Base-by-base conservation (phyloP, 2,797 vertebrate genomes). In the Acanthopagrus latus region DNA sequence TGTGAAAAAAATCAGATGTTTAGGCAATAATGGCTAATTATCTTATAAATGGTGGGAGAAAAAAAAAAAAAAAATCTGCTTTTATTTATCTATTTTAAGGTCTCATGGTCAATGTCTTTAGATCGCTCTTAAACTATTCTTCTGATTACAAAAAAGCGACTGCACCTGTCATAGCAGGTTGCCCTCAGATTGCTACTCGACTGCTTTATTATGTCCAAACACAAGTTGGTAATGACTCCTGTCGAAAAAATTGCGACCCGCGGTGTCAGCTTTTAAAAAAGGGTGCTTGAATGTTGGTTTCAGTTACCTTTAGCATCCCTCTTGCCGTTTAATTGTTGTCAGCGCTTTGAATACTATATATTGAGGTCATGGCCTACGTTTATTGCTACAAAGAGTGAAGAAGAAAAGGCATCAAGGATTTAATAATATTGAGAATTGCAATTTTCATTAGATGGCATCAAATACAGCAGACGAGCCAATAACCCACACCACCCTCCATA, bases 401-500 rank as follows among this genome's bases (percentile, higher is more conserved):
- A 77, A 48, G 41, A 71, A 74, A 69, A 73, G 3, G 27, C 5
- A 43, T 46, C 9, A 14, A 16, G 63, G 27, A 25, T 73, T 81
- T 78, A 72, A 75, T 76, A 80, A 78, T 44, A 83, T 20, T 48
- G 38, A 71, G 10, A 51, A 51, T 76, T 63, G 48, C 54, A 74
- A 29, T 83, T 80, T 83, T 68, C n/a, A 81, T 63, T 62, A 79
- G 60, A 71, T 56, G 47, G 25, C 20, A 65, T 87, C 56, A 56
- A 25, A 71, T 51, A 33, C 54, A 74, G 71, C 57, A 68, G 38
- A 80, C 33, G 66, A 80, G 74, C 47, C 25, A 66, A 57, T 79
- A 64, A 47, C 64, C 41, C 18, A 33, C 41, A 56, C 12, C n/a
- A 43, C 64, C 33, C 64, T 43, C 58, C 20, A 64, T 65, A 69